Evolutionary conservation across 2,888 invertebrate species (phyloP), one percentile per base, ranked within the genome.

Genomic region (Pollenia angustigena): DNA sequence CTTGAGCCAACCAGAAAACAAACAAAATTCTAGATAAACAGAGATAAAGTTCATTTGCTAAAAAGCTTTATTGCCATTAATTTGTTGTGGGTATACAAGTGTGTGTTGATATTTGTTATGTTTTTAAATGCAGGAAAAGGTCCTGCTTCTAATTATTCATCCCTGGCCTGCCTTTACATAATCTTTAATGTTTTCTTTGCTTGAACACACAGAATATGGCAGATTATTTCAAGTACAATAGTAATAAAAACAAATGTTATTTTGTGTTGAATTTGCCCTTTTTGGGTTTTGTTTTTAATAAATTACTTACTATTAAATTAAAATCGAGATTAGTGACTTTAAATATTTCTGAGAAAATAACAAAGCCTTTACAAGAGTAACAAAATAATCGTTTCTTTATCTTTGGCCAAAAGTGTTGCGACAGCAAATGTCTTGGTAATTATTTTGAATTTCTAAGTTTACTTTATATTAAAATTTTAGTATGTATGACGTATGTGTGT

Each of bases 251-350:
- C 58, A 32, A 58, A 14, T 40, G 32, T 8, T 8, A 23, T 11
- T 56, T 23, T 64, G 4, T 44, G 18, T 48, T 44, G 9, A 23
- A 0, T 42, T n/a, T 46, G 14, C 9, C 3, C 11, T 58, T 58
- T 1, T 6, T 16, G 32, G 32, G 32, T 44, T 23, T 81, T 11
- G 16, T 66, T 66, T 74, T 75, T 68, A 58, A 60, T 81, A 74
- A 81, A 81, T 81, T 74, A 58, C 72, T 81, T 68, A 58, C 72
- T 81, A 58, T 74, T 74, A 81, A 81, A 81, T 81, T 64, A 81
- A 74, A 66, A 81, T 74, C 74, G 66, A 81, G 81, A 74, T 74
- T 81, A 81, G 74, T 74, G 56, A 68, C 78, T 54, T 64, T 23
- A 62, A 40, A 80, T 62, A 80, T 80, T 23, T 23, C 0, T 23